Base-by-base conservation (phyloP, 2,888 invertebrate genomes). In the Apamea sordens region DNA sequence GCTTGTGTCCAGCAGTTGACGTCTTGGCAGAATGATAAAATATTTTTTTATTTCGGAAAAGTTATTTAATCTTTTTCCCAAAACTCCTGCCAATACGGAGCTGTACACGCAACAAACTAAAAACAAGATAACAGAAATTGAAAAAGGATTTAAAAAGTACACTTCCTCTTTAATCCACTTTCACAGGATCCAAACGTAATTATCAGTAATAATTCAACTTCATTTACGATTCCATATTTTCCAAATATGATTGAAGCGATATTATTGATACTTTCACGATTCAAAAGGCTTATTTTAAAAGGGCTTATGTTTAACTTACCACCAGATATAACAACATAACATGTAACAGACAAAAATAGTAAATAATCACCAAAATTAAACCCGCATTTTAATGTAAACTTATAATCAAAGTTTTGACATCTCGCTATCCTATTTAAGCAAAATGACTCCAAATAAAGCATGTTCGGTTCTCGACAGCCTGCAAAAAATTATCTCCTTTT, bases 221-320 rank as follows among this genome's bases (percentile, higher is more conserved):
- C 28, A 64, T 69, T 84, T 18, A 50, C 13, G 15, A 59, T 59
- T 64, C 68, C 18, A 64, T 59, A 32, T 80, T 68, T 18, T 10
- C 36, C 32, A 63, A 87, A 70, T 59, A 73, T 68, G 44, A 63
- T 47, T 28, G 36, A 24, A 68, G 18, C 36, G 53, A 36, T 80
- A 68, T 74, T 78, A 75, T 83, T 83, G 75, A 86, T 84, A 79
- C 71, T 64, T 76, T 41, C 24, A 44, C 64, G 68, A 73, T 73
- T 85, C 76, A 79, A 87, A 83, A 81, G 85, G 89, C 77, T 82
- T 88, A 79, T 89, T 87, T 85, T 73, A 74, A 87, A 87, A 87
- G 85, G n/a, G n/a, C n/a, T n/a, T n/a, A n/a, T n/a, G n/a, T n/a
- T n/a, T n/a, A n/a, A n/a, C n/a, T n/a, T n/a, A n/a, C n/a, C n/a